Evolutionary conservation across 2,888 invertebrate species (phyloP).

Genomic region (Azorinus chamasolen): DNA sequence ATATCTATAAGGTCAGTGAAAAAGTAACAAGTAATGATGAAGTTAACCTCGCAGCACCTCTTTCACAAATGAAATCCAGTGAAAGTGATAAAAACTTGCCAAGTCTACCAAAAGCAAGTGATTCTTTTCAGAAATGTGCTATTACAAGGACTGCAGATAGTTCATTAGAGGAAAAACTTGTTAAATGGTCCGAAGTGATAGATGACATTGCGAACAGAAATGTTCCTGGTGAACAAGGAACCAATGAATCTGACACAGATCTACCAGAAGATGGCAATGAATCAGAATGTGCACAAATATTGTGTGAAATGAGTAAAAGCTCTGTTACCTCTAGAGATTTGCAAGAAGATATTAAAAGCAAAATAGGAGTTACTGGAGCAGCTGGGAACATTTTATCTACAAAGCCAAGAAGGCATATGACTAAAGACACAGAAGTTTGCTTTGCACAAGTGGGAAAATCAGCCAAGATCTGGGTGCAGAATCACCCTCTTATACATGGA

Average conservation of each 20-base stretch:
- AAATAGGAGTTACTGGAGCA: neutral
- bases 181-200: no score
- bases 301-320: conserved; percentile 50
- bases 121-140: no score
- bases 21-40: no score
- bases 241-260: neutral
- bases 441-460: conserved; percentile 70
- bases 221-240: neutral
- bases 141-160: no score
- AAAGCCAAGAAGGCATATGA: conserved; percentile 35
- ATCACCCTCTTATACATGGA: conserved; percentile 75
- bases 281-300: conserved; percentile 46
- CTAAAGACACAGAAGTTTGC: conserved; percentile 51
- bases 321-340: neutral
- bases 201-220: no score
- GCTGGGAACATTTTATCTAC: conserved; percentile 23
- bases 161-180: no score
- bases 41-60: no score
- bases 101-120: no score
- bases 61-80: no score
- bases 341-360: neutral
- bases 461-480: conserved; percentile 69
- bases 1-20: no score
- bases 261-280: conserved; percentile 20
- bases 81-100: no score